A percentile compares a stretch with the other conserved stretches of the same genome.
These are phyloP conservation scores for Rallus limicola DNA, from an alignment of 2,113 vertebrate genomes.

Conservation along the genomic window DNA sequence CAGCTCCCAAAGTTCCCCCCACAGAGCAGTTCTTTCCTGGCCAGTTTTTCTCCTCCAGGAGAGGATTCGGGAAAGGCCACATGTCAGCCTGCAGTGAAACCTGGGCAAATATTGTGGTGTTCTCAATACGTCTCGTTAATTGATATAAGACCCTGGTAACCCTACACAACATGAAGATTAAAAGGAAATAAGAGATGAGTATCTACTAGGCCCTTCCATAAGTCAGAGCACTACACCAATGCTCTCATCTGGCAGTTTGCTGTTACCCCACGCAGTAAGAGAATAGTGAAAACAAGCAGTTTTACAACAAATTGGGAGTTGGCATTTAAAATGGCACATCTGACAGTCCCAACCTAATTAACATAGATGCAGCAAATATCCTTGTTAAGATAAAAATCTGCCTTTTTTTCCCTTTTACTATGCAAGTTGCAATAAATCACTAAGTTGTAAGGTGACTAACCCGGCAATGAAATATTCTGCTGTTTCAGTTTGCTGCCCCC, in stretches of 20 bases:
- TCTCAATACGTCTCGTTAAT: background rate
- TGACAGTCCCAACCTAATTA: background rate
- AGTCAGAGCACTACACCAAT: background rate
- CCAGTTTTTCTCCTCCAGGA: background rate
- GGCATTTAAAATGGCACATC: background rate
- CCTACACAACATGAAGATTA: background rate
- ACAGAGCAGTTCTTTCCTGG: background rate
- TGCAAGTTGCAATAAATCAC: background rate
- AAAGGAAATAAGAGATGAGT: conserved; percentile 2
- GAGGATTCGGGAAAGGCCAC: background rate
- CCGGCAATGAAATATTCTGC: background rate
- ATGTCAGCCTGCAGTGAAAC: background rate
- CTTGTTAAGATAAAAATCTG: background rate
- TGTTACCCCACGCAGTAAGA: background rate
- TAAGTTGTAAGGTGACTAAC: background rate
- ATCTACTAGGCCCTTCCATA: background rate
- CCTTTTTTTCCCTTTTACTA: background rate
- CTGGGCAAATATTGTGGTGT: background rate
- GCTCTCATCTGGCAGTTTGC: background rate
- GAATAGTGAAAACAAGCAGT: background rate
- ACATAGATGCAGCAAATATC: background rate
- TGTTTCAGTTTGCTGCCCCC: background rate
- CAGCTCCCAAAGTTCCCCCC: rapidly evolving
- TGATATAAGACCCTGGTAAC: background rate
- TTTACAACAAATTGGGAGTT: background rate